A percentile compares a stretch with the other conserved stretches of the same genome.
These are phyloP conservation scores for Echinarachnius parma DNA, from an alignment of 53 echinoderm and acorn worm species.

Conservation along the genomic window DNA sequence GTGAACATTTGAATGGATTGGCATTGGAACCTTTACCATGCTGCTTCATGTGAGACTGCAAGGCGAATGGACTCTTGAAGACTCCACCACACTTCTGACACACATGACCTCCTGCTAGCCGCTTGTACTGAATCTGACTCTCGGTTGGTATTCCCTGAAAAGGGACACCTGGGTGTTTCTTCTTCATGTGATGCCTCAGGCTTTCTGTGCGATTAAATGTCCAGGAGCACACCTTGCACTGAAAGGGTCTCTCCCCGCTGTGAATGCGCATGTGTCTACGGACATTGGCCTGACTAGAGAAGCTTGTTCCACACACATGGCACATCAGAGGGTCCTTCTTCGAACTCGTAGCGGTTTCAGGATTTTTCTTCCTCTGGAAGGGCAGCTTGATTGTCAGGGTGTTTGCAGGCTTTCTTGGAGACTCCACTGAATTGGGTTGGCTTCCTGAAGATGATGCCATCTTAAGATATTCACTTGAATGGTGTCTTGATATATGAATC, in stretches of 20 bases:
- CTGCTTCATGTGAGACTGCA: slow-evolving; percentile 18
- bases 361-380: slow-evolving; percentile 4
- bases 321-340: slow-evolving; percentile 33
- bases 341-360: background rate
- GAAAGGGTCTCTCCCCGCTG: slow-evolving; percentile 33
- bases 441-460: background rate
- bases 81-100: slow-evolving; percentile 17
- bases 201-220: slow-evolving; percentile 34
- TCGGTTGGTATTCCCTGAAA: too few relatives aligned
- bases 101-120: background rate
- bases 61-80: slow-evolving; percentile 13
- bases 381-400: slow-evolving; percentile 33
- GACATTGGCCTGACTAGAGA: slow-evolving; percentile 29
- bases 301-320: slow-evolving; percentile 20
- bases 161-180: slow-evolving; percentile 31
- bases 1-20: slow-evolving; percentile 3
- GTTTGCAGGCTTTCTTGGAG: background rate
- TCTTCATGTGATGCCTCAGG: slow-evolving; percentile 22
- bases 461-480: slow-evolving; percentile 20
- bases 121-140: too few relatives aligned
- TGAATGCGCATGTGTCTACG: slow-evolving; percentile 37
- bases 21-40: slow-evolving; percentile 6
- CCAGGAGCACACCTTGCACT: slow-evolving; percentile 9
- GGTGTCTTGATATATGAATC: slow-evolving; percentile 20
- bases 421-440: background rate